Evolutionary conservation across 1,140 invertebrate genomes (phyloP).

Genomic region (Psix sp.): DNA sequence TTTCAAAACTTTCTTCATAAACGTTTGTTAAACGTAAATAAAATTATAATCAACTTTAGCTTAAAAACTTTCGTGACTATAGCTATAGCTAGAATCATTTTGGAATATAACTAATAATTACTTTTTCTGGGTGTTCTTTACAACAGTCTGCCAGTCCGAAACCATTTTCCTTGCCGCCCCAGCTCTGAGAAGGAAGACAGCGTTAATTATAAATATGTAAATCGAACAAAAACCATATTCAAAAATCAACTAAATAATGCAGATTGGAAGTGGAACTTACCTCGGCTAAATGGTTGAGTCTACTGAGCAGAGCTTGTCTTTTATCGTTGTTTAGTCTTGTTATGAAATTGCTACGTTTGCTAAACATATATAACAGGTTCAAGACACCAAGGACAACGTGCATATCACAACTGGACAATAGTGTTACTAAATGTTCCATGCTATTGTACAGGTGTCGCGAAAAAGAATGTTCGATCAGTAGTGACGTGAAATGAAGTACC

Average conservation of each 20-base stretch:
- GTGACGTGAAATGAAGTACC: constrained; percentile 89
- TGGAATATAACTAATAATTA: constrained; percentile 34
- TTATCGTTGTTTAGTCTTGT: constrained; percentile 86
- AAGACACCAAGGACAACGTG: constrained; percentile 91
- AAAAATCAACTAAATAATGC: too few relatives aligned
- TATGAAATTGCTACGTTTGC: constrained; percentile 94
- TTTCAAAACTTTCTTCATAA: too few relatives aligned
- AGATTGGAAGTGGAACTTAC: constrained; percentile 75
- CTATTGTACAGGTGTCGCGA: constrained; percentile 94
- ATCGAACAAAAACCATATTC: too few relatives aligned
- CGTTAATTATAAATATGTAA: neutral
- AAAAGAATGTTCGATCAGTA: constrained; percentile 94
- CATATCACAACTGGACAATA: constrained; percentile 91
- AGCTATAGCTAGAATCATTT: too few relatives aligned
- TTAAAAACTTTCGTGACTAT: too few relatives aligned
- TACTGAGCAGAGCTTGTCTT: constrained; percentile 84
- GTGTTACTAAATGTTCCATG: constrained; percentile 90
- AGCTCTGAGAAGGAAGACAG: constrained; percentile 79
- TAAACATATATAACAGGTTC: constrained; percentile 94
- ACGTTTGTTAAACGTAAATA: too few relatives aligned
- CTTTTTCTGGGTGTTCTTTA: constrained; percentile 78
- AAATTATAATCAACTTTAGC: too few relatives aligned
- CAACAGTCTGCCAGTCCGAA: constrained; percentile 91
- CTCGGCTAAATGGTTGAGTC: constrained; percentile 89
- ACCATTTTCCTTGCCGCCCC: constrained; percentile 94